phyloP scores from a whole-genome alignment of 1,140 invertebrate species.

The Andricus grossulariae region DNA sequence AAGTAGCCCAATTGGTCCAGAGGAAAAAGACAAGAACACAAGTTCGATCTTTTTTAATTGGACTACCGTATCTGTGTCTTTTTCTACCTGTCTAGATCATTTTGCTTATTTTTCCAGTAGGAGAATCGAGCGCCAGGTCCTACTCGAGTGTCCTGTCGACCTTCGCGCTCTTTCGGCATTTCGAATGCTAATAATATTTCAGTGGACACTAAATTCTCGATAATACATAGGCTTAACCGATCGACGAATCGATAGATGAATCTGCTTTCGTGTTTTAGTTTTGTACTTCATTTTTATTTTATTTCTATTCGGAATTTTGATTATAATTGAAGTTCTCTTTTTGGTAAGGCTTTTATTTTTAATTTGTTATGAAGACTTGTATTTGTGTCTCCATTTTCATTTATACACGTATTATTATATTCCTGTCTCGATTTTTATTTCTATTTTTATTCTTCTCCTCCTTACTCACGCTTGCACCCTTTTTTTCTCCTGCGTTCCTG shows the following conservation, averaged over 20 bases:
- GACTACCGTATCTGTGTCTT: neutral
- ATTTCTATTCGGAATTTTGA: too few relatives aligned
- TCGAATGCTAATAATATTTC: conserved; percentile 13
- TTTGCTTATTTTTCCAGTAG: conserved; percentile 13
- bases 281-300: too few relatives aligned
- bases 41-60: conserved; percentile 2
- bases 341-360: neutral
- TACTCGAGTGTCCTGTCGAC: conserved; percentile 1
- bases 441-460: conserved; percentile 14
- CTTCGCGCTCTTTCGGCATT: conserved; percentile 5
- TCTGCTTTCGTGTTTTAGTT: neutral
- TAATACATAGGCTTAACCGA: conserved; percentile 16
- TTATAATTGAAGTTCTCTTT: neutral
- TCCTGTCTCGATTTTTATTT: neutral
- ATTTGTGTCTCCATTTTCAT: neutral
- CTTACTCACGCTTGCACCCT: neutral
- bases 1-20: neutral
- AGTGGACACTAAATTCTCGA: conserved; percentile 1
- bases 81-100: conserved; percentile 4
- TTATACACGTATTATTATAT: neutral
- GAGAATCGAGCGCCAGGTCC: conserved; percentile 6
- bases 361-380: neutral
- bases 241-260: conserved; percentile 1
- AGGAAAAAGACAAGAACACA: neutral
- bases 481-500: neutral